Evolutionary conservation across 1,140 invertebrate genomes (phyloP).

Genomic region (Bilobella aurantiaca): DNA sequence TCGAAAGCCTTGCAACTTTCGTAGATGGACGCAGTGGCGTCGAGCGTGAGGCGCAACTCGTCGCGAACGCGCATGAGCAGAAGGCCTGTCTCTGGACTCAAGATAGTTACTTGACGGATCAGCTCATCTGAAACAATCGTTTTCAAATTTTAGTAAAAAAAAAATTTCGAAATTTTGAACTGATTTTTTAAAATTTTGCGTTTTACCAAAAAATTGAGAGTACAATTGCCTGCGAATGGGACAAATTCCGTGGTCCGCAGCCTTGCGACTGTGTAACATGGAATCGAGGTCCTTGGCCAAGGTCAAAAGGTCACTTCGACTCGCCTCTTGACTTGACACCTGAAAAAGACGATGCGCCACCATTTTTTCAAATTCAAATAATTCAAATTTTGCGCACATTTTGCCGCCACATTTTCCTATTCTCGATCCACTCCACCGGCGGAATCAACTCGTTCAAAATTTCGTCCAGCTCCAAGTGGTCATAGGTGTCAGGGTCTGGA

Average conservation of each 20-base stretch:
- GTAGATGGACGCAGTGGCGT: slow-evolving; percentile 41
- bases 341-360: slow-evolving; percentile 32
- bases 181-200: not conserved
- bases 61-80: slow-evolving; percentile 50
- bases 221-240: slow-evolving; percentile 86
- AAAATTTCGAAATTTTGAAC: not conserved
- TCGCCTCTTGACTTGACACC: slow-evolving; percentile 92
- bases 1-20: not conserved
- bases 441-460: slow-evolving; percentile 92
- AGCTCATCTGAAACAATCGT: slow-evolving; percentile 46
- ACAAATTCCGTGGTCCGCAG: slow-evolving; percentile 94
- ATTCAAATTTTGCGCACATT: slow-evolving; percentile 1
- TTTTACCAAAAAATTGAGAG: slow-evolving; percentile 86
- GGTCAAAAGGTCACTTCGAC: slow-evolving; percentile 84
- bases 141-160: not conserved
- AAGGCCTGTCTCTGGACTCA: slow-evolving; percentile 52
- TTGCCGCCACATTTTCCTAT: slow-evolving; percentile 73
- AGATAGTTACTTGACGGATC: slow-evolving; percentile 53
- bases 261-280: slow-evolving; percentile 76
- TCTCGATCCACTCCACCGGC: slow-evolving; percentile 87
- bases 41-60: slow-evolving; percentile 51
- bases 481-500: not conserved
- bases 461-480: slow-evolving; percentile 52
- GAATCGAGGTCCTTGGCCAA: slow-evolving; percentile 89
- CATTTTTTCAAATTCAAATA: not conserved